Conservation (phyloP, 1,140 invertebrate genomes). For the Orius insidiosus region DNA sequence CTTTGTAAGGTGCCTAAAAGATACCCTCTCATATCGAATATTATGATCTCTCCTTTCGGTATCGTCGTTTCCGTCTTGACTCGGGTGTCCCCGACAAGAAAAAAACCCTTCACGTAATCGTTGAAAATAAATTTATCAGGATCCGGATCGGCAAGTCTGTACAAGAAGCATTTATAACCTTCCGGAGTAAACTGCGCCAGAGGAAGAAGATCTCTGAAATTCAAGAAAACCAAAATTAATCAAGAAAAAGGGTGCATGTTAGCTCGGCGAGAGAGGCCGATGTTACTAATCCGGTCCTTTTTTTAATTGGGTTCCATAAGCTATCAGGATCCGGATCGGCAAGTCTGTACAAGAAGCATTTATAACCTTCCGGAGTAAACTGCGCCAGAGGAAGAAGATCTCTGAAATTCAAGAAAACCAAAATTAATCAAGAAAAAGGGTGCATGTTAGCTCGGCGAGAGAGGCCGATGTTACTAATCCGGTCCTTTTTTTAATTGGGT, state of each 20-base stretch:
- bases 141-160: slow-evolving; percentile 36
- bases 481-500: too few species aligned
- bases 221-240: too few species aligned
- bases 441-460: too few species aligned
- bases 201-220: slow-evolving; percentile 19
- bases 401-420: slow-evolving; percentile 13
- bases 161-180: slow-evolving; percentile 39
- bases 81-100: slow-evolving; percentile 20
- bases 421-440: background rate
- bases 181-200: slow-evolving; percentile 32
- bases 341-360: slow-evolving; percentile 36
- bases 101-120: slow-evolving; percentile 21
- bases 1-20: slow-evolving; percentile 19
- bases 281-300: too few species aligned
- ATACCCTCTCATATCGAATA: slow-evolving; percentile 22
- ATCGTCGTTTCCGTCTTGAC: slow-evolving; percentile 18
- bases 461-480: too few species aligned
- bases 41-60: slow-evolving; percentile 20
- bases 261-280: too few species aligned
- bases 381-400: slow-evolving; percentile 24
- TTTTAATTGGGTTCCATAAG: too few species aligned
- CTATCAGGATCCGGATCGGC: slow-evolving; percentile 38
- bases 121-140: slow-evolving; percentile 34
- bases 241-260: too few species aligned
- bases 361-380: slow-evolving; percentile 37